Evolutionary conservation across 2,113 vertebrate genomes (phyloP).

Genomic region (Lepus timidus): DNA sequence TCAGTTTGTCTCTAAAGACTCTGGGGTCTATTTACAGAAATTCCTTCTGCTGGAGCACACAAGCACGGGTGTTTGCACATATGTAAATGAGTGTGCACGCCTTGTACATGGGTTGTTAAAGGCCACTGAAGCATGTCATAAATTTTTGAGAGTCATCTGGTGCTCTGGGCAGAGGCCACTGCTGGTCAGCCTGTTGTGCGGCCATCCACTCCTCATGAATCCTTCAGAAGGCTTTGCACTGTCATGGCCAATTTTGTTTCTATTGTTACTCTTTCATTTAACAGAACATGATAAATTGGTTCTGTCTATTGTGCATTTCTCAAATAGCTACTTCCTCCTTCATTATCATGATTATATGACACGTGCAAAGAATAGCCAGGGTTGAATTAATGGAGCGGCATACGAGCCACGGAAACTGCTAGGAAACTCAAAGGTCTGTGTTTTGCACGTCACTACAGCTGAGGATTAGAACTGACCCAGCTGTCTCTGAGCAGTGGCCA

Average conservation of each 20-base stretch:
- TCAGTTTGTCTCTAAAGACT: background rate
- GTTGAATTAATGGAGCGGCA: slow-evolving; percentile 77
- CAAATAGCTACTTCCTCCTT: slow-evolving; percentile 83
- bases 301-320: slow-evolving; percentile 79
- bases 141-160: background rate
- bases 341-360: slow-evolving; percentile 83
- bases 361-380: slow-evolving; percentile 76
- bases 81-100: background rate
- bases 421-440: slow-evolving; percentile 57
- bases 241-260: slow-evolving; percentile 81
- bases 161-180: slow-evolving; percentile 67
- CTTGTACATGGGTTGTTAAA: background rate
- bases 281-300: slow-evolving; percentile 85
- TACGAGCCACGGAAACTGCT: slow-evolving; percentile 59
- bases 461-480: slow-evolving; percentile 50
- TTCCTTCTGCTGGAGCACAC: background rate
- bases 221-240: slow-evolving; percentile 63
- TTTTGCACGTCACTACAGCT: slow-evolving; percentile 18
- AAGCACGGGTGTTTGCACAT: background rate
- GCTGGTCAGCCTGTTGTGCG: slow-evolving; percentile 30
- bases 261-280: slow-evolving; percentile 84
- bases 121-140: background rate
- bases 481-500: slow-evolving; percentile 43
- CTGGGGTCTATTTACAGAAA: background rate
- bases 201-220: slow-evolving; percentile 63